A percentile compares a stretch with the other conserved stretches of the same genome.
Evolutionary conservation across 2,888 invertebrate species (phyloP).

Genomic region (Notocelia uddmanniana): DNA sequence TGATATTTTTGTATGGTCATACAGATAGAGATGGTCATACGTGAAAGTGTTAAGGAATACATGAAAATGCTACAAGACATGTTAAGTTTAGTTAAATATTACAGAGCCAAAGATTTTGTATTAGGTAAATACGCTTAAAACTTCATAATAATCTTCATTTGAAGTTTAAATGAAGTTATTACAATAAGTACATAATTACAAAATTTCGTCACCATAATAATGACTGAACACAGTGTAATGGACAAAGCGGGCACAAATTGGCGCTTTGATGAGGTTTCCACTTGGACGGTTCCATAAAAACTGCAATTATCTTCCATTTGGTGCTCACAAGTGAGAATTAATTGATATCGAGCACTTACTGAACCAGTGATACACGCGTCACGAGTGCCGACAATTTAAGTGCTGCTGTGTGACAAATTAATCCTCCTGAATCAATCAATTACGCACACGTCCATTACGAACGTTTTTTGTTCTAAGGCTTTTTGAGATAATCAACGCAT

Average conservation of each 20-base stretch:
- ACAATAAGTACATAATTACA: slow-evolving; percentile 33
- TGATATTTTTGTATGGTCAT: too few species aligned
- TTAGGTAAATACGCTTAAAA: neutral
- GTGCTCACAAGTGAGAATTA: slow-evolving; percentile 30
- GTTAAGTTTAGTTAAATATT: too few species aligned
- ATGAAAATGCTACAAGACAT: too few species aligned
- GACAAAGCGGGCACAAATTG: slow-evolving; percentile 36
- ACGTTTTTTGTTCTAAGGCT: neutral
- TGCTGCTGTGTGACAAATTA: slow-evolving; percentile 21
- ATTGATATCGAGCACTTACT: slow-evolving; percentile 40
- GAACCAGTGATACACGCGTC: slow-evolving; percentile 24
- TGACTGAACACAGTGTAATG: slow-evolving; percentile 19
- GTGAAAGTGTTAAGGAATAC: too few species aligned
- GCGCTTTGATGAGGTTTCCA: slow-evolving; percentile 36
- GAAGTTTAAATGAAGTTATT: slow-evolving; percentile 23
- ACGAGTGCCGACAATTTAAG: slow-evolving; percentile 24
- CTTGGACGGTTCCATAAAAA: slow-evolving; percentile 35
- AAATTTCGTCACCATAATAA: slow-evolving; percentile 31
- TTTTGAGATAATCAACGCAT: slow-evolving; percentile 3
- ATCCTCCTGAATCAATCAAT: slow-evolving; percentile 37
- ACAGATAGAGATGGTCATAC: too few species aligned
- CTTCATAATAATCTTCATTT: neutral
- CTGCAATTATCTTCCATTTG: slow-evolving; percentile 43
- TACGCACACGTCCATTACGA: slow-evolving; percentile 13
- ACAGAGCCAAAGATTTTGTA: too few species aligned